Evolutionary conservation across 2,797 vertebrate species (phyloP).

Genomic region (Pachyuromys duprasi): DNA sequence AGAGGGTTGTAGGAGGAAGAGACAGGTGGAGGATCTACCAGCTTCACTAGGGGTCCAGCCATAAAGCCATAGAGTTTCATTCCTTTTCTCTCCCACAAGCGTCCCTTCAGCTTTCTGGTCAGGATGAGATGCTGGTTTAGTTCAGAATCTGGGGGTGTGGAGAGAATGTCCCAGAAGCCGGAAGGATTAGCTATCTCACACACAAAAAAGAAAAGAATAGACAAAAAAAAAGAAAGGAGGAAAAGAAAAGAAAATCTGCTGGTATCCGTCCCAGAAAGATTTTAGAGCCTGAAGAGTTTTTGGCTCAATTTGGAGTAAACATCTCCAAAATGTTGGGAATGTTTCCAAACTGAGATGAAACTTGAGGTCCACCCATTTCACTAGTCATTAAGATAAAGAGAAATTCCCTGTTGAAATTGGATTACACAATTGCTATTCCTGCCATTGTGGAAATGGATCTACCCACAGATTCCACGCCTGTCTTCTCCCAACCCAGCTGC

Average conservation of each 20-base stretch:
- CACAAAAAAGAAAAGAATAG: no score
- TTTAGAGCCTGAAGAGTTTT: constrained; percentile 69
- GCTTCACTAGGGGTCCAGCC: background rate
- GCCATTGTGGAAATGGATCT: constrained; percentile 67
- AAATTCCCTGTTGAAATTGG: constrained; percentile 61
- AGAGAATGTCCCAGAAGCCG: constrained; percentile 56
- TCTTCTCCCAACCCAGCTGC: constrained; percentile 68
- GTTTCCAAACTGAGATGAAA: constrained; percentile 76
- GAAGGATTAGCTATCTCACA: constrained; percentile 43
- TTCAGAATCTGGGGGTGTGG: background rate
- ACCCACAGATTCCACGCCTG: constrained; percentile 48
- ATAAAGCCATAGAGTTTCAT: background rate
- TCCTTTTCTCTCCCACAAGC: background rate
- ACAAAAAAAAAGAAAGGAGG: background rate
- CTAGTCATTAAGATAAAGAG: constrained; percentile 76
- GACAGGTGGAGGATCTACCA: background rate
- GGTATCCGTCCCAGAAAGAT: constrained; percentile 76
- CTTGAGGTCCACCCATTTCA: constrained; percentile 69
- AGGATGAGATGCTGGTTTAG: constrained; percentile 40
- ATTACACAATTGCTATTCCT: constrained; percentile 60
- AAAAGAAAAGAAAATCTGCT: constrained; percentile 25
- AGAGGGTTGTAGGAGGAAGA: background rate
- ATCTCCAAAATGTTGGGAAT: constrained; percentile 60
- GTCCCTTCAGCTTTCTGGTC: background rate
- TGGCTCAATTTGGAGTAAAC: constrained; percentile 73